Evolutionary conservation across 2,797 vertebrate species (phyloP).

Genomic region (Decapterus maruadsi): DNA sequence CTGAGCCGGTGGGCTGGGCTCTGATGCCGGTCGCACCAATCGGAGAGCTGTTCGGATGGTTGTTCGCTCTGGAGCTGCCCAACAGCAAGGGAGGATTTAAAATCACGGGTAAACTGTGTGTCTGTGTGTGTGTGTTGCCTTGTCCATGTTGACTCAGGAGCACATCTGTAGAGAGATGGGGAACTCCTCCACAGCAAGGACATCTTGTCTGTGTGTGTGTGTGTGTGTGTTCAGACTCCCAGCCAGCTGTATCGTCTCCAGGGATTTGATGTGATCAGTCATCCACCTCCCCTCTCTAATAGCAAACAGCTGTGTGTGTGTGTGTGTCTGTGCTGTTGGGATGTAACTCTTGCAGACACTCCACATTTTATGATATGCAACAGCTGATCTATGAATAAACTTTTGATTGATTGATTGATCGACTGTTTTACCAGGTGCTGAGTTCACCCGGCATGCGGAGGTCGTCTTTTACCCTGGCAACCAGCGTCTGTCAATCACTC

Average conservation of each 20-base stretch:
- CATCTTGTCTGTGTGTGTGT: constrained; percentile 31
- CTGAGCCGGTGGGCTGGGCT: constrained; percentile 88
- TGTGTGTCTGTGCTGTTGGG: neutral
- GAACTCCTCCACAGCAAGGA: constrained; percentile 44
- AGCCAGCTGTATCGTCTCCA: constrained; percentile 78
- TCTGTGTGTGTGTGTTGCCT: constrained; percentile 4
- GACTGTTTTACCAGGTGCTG: constrained; percentile 85
- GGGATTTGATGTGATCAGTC: constrained; percentile 70
- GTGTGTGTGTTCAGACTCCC: constrained; percentile 49
- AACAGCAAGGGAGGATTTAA: constrained; percentile 93
- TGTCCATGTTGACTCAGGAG: constrained; percentile 9
- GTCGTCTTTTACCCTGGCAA: constrained; percentile 91
- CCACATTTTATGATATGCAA: constrained; percentile 16
- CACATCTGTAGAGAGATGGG: constrained; percentile 41
- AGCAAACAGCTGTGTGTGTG: constrained; percentile 74
- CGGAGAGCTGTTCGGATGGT: constrained; percentile 94
- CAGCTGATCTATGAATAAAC: constrained; percentile 13
- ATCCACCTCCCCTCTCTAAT: constrained; percentile 72
- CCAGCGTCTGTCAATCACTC: constrained; percentile 88
- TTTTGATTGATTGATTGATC: neutral
- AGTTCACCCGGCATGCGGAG: constrained; percentile 90
- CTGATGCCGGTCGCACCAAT: constrained; percentile 91
- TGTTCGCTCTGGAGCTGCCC: constrained; percentile 94
- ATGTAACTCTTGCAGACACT: constrained; percentile 42
- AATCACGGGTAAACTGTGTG: constrained; percentile 87